phyloP scores from a whole-genome alignment of 2,113 vertebrate species.

The Pterocles burchelli region DNA sequence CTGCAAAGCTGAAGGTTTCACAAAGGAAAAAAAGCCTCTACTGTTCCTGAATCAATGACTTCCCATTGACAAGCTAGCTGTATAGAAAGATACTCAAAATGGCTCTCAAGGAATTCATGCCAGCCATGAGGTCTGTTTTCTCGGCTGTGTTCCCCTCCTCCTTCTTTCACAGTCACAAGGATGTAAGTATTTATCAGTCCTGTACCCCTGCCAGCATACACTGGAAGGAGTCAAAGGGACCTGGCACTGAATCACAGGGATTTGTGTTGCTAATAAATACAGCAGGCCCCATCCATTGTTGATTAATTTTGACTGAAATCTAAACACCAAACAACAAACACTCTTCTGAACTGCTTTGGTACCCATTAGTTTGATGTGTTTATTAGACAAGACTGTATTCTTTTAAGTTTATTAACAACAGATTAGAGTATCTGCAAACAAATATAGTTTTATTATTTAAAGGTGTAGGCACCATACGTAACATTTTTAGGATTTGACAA shows the following conservation, averaged over 20 bases:
- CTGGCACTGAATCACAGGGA: constrained; percentile 79
- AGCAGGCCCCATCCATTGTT: constrained; percentile 74
- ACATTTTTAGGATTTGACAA: constrained; percentile 33
- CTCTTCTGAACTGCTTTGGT: constrained; percentile 72
- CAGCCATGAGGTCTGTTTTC: constrained; percentile 70
- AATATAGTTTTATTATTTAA: constrained; percentile 70
- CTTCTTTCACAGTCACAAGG: constrained; percentile 69
- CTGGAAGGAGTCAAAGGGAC: constrained; percentile 73
- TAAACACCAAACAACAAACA: constrained; percentile 82
- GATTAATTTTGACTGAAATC: constrained; percentile 82
- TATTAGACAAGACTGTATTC: constrained; percentile 78
- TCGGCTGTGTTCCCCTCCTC: constrained; percentile 24
- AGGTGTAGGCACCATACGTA: constrained; percentile 27
- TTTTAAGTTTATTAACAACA: constrained; percentile 83
- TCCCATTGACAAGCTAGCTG: constrained; percentile 66
- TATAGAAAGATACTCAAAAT: constrained; percentile 76
- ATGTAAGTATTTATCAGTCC: constrained; percentile 78
- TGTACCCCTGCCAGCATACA: constrained; percentile 75
- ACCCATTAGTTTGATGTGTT: constrained; percentile 80
- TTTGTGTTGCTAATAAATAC: constrained; percentile 78
- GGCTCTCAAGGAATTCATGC: constrained; percentile 74
- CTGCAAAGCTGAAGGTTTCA: constrained; percentile 75
- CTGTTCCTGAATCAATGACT: constrained; percentile 78
- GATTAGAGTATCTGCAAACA: constrained; percentile 78
- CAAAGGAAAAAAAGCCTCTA: constrained; percentile 69